Evolutionary conservation across 2,113 vertebrate genomes (phyloP), one percentile per base, ranked within the genome.

Genomic region (Osmerus mordax): DNA sequence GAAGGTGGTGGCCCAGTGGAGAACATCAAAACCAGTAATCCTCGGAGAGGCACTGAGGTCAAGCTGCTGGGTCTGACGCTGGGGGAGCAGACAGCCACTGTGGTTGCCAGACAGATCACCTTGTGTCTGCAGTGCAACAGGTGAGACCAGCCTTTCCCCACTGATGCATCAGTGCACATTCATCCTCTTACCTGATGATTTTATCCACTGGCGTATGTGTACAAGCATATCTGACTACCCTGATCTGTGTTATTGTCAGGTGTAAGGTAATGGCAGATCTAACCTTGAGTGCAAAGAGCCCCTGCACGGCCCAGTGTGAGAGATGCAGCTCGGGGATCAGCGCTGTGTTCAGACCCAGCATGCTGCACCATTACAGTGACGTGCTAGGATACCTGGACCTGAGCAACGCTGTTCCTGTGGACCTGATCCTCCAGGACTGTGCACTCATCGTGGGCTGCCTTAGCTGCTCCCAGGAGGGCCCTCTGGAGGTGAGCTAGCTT

Each of bases 371-470:
- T 58, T 92, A 92, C 87, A 86, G 91, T 12, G 82, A 89, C 8
- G 83, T 93, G 56, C 75, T 94, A 84, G 93, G 92, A 12, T 93
- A 92, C 79, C 78, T 94, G 84, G 91, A 94, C 86, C 90, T 94
- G 65, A 80, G 84, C 64, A 91, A 87, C 1, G 86, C 91, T 3
- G 54, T 77, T 1, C 79, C 93, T 3, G 71, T 84, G n/a, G 93
- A 94, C 74, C 85, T 94, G 1, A 83, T 94, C 13, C 86, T 94
- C 67, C 91, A 90, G 78, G 91, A 92, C 21, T 91, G 89, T 69
- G 73, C 85, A 0, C 77, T 94, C 29, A 68, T 51, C 0, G 82
- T 91, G 41, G 88, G 90, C 70, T 94, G 93, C 77, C 87, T 94
- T 4, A 84, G 72, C 80, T 94, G 93, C 82, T 92, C 91, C 70